These are phyloP conservation scores for Osmerus eperlanus DNA, from an alignment of 2,113 vertebrate genomes.

Conservation along the genomic window DNA sequence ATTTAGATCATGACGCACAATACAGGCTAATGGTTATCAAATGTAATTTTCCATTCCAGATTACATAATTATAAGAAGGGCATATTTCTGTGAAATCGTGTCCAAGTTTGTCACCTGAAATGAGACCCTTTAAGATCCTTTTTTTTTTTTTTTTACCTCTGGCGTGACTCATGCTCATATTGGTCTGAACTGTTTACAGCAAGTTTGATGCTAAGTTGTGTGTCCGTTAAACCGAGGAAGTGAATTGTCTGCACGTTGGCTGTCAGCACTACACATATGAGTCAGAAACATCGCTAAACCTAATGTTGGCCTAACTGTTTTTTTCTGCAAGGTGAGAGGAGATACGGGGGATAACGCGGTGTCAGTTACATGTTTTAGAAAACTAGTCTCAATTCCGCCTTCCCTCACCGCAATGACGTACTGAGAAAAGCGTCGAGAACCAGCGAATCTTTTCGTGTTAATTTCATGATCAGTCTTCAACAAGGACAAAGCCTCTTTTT, in stretches of 20 bases:
- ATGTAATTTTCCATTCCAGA: background rate
- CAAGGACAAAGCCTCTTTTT: no score
- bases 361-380: no score
- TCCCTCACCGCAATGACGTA: no score
- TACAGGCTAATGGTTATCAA: background rate
- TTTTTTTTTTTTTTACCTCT: background rate
- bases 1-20: background rate
- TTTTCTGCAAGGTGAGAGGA: no score
- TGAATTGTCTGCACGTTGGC: slow-evolving; percentile 11
- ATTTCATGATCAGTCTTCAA: no score
- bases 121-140: background rate
- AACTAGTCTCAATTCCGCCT: no score
- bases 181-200: background rate
- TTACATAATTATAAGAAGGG: slow-evolving; percentile 10
- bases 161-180: slow-evolving; percentile 45
- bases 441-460: no score
- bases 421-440: no score
- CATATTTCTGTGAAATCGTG: slow-evolving; percentile 3
- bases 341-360: no score
- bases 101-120: slow-evolving; percentile 29
- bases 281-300: slow-evolving; percentile 25
- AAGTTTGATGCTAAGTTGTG: background rate
- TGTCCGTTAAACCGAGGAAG: slow-evolving; percentile 58
- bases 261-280: slow-evolving; percentile 52
- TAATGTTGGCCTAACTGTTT: no score